Evolutionary conservation across 2,113 vertebrate species (phyloP), one percentile per base, ranked within the genome.

Genomic region (Heterochromis multidens): DNA sequence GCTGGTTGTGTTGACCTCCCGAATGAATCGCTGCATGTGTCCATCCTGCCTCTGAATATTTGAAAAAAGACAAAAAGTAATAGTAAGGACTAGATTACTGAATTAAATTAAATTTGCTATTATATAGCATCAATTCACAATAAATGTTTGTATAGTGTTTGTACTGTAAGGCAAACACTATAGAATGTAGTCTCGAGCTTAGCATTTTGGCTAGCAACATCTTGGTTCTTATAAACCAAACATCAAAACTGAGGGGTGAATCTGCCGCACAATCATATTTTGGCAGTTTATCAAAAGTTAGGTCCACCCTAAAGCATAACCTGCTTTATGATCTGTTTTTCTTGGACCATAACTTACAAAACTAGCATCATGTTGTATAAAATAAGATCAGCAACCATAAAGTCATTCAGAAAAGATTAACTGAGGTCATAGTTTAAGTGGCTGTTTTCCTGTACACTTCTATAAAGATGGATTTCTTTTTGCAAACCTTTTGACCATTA

Each of bases 1-100:
- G 57, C 97, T 99, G 81, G 98, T 99, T 86, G 99, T 99, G 94
- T 99, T 99, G 89, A 99, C 98, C 91, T 99, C 99, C 21, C 99
- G 95, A 94, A 99, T 99, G 91, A 99, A 98, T 67, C 98, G 95
- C 94, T 98, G 98, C 96, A 97, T 97, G 43, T 98, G 97, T 23
- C 97, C 97, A 0, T 99, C 98, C 87, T 99, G 98, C 86, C 97
- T 96, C 99, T 99, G 94, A 60, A 57, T 79, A 59, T 74, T n/a
- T 35, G n/a, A 82, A 58, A 17, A n/a, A 12, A 4, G 23, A 70
- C 25, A 35, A 49, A 83, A 46, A 67, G 52, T 1, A 2, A 21
- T 8, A 70, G 33, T 27, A 52, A n/a, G n/a, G n/a, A n/a, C n/a
- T n/a, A n/a, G n/a, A n/a, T n/a, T n/a, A n/a, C n/a, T n/a, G 13